Percentiles rank a stretch among this genome's conserved stretches.
These are phyloP conservation scores for Dicycla oo DNA, from an alignment of 2,888 invertebrate genomes.

Conservation along the genomic window DNA sequence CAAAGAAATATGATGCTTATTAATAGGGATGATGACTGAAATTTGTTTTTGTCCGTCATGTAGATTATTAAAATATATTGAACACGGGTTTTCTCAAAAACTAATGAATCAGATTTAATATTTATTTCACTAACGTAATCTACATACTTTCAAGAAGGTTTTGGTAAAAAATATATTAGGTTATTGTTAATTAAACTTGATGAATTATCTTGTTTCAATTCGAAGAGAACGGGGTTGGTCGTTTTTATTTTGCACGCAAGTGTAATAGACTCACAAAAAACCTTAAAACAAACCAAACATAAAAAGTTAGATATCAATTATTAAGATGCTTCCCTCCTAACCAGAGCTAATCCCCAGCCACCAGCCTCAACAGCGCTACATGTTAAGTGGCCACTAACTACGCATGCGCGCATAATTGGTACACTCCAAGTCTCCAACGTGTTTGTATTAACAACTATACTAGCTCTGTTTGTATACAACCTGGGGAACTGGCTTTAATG, in stretches of 20 bases:
- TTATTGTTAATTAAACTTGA: no score
- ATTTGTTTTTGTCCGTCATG: no score
- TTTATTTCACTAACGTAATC: no score
- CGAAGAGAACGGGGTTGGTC: no score
- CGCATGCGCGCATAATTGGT: conserved; percentile 64
- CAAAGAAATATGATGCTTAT: not conserved
- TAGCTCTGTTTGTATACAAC: conserved; percentile 39
- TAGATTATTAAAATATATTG: no score
- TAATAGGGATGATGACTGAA: no score
- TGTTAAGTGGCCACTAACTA: conserved; percentile 65
- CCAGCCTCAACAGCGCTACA: conserved; percentile 34
- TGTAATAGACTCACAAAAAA: not conserved
- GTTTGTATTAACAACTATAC: conserved; percentile 61
- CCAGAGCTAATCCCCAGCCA: conserved; percentile 43
- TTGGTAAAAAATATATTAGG: no score
- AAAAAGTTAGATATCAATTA: conserved; percentile 15
- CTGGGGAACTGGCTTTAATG: conserved; percentile 46
- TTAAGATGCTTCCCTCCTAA: conserved; percentile 24
- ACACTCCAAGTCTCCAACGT: conserved; percentile 44
- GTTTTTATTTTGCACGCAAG: no score
- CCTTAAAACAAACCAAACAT: not conserved
- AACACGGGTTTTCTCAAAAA: no score
- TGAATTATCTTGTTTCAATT: no score
- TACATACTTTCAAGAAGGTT: no score
- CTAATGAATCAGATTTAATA: no score